Evolutionary conservation across 1,140 invertebrate species (phyloP).

Genomic region (Megathymus violae): DNA sequence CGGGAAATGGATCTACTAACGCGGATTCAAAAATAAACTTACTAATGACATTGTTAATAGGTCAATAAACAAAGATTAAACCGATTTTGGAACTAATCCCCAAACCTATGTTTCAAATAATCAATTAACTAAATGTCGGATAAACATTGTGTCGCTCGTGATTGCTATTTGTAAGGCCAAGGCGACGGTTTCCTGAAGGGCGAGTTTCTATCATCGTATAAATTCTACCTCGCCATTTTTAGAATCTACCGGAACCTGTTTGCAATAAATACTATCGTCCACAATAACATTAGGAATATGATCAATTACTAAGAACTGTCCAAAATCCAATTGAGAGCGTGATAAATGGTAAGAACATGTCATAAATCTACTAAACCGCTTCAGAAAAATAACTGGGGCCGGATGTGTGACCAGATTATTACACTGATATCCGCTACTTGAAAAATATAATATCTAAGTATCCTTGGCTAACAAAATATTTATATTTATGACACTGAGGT

Average conservation of each 20-base stretch:
- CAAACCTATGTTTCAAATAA: no score
- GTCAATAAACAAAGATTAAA: no score
- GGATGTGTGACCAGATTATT: conserved; percentile 4
- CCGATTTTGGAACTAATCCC: no score
- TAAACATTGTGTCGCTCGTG: no score
- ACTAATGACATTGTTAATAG: no score
- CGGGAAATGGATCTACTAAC: no score
- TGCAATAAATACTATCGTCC: not conserved
- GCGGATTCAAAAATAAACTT: no score
- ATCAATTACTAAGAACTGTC: not conserved
- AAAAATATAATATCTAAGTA: not conserved
- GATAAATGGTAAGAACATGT: not conserved
- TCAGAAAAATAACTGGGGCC: not conserved
- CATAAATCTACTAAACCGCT: not conserved
- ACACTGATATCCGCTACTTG: not conserved
- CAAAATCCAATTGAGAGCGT: not conserved
- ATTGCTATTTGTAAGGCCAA: no score
- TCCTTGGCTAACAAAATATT: not conserved
- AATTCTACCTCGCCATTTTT: not conserved
- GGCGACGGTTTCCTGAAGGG: no score
- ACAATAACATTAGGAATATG: not conserved
- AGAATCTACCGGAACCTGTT: not conserved
- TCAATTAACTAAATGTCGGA: no score
- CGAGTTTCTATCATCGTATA: not conserved
- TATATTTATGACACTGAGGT: not conserved